Evolutionary conservation across 1,140 invertebrate genomes (phyloP).

Genomic region (Eriosoma lanigerum): DNA sequence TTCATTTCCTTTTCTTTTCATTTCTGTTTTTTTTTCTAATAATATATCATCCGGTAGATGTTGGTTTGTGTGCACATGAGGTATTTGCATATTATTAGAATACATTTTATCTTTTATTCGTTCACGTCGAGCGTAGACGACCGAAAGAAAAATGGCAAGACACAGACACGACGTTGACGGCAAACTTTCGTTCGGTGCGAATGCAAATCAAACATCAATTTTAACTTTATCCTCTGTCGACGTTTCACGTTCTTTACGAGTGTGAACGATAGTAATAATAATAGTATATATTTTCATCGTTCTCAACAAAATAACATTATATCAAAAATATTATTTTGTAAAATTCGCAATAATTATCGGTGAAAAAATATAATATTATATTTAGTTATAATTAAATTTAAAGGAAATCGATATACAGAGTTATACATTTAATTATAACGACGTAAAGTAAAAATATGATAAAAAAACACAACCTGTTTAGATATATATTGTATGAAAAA

Average conservation of each 20-base stretch:
- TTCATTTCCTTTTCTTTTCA: neutral
- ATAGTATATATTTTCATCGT: too few relatives aligned
- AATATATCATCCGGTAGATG: neutral
- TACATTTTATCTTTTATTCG: neutral
- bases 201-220: slow-evolving; percentile 38
- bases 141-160: neutral
- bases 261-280: too few relatives aligned
- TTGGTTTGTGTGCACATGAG: neutral
- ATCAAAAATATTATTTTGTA: neutral
- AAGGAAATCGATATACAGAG: too few relatives aligned
- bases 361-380: neutral
- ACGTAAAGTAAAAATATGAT: too few relatives aligned
- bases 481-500: too few relatives aligned
- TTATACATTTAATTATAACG: too few relatives aligned
- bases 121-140: slow-evolving; percentile 2
- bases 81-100: slow-evolving; percentile 30
- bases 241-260: neutral
- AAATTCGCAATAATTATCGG: neutral
- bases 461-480: too few relatives aligned
- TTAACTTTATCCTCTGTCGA: slow-evolving; percentile 8
- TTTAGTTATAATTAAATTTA: too few relatives aligned
- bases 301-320: too few relatives aligned
- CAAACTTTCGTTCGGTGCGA: neutral
- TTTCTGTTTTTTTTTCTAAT: neutral
- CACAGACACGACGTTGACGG: neutral